Evolutionary conservation across 1,140 invertebrate species (phyloP), one percentile per base, ranked within the genome.

Genomic region (Scaptomyza graminum): DNA sequence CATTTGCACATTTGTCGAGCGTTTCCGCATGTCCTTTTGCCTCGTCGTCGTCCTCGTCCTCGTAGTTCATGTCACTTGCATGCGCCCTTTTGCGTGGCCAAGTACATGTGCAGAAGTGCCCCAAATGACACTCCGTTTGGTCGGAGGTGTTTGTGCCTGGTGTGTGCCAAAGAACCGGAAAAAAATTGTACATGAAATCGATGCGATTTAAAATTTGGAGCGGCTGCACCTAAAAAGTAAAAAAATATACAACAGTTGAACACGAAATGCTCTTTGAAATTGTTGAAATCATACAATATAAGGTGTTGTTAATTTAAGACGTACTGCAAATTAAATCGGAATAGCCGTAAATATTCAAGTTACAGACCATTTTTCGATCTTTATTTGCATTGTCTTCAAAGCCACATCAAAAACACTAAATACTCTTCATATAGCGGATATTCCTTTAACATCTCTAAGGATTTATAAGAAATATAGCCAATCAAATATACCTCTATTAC

Each of bases 71-170:
- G 78, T 78, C 82, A 87, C 74, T 85, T 81, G 66, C 74, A 82
- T 85, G 63, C 77, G 82, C 82, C 82, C 78, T 85, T 85, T 85
- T 85, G 82, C 82, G 74, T 87, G 68, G 73, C 62, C 82, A 85
- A 85, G 82, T 87, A 69, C 39, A 76, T 87, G 82, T 87, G 74
- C 77, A 70, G 63, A 85, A 85, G 82, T 85, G 78, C 78, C 50
- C 55, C 70, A 81, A 85, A 72, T 81, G 82, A 78, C 78, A 82
- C 74, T 85, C 52, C 50, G 46, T 64, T 51, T 66, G 65, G 68
- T 39, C 43, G 77, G 52, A 56, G 77, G 62, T 56, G 9, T 37
- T 7, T 43, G n/a, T 51, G 46, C 25, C 12, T 16, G 34, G 34
- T 15, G 11, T 71, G 28, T 46, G 59, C 49, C 31, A 77, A 76